phyloP scores from a whole-genome alignment of 2,797 vertebrate species.

The Sebastes alutus region DNA sequence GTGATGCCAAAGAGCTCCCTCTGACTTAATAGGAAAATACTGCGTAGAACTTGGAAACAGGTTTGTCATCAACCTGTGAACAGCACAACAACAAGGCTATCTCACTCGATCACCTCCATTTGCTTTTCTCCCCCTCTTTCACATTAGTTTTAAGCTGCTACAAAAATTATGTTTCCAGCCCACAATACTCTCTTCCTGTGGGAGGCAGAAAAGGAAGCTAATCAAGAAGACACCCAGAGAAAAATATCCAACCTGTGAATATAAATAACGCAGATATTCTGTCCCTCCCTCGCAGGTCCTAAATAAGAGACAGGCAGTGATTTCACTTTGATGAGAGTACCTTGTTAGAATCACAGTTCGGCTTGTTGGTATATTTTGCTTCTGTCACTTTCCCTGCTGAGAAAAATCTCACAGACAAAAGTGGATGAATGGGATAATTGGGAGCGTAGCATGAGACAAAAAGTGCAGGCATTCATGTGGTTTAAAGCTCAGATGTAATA shows the following conservation, averaged over 20 bases:
- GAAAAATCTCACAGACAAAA: neutral
- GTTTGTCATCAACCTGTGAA: conserved; percentile 55
- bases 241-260: conserved; percentile 31
- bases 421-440: conserved; percentile 8
- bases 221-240: conserved; percentile 28
- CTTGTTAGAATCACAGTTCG: neutral
- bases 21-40: conserved; percentile 42
- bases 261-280: conserved; percentile 36
- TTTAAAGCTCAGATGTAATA: conserved; percentile 6
- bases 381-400: neutral
- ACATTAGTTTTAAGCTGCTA: conserved; percentile 30
- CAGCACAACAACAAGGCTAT: conserved; percentile 21
- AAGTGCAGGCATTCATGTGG: neutral
- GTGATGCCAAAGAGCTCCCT: conserved; percentile 5
- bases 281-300: neutral
- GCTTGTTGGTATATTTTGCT: conserved; percentile 5
- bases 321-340: conserved; percentile 18
- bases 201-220: conserved; percentile 34
- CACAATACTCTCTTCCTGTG: conserved; percentile 34
- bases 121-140: neutral
- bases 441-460: neutral
- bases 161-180: conserved; percentile 24
- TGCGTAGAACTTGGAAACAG: conserved; percentile 38
- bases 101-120: neutral
- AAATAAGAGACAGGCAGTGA: neutral